A percentile compares a stretch with the other conserved stretches of the same genome.
Conservation (phyloP, 2,888 invertebrate genomes). For the Rosalia funebris region DNA sequence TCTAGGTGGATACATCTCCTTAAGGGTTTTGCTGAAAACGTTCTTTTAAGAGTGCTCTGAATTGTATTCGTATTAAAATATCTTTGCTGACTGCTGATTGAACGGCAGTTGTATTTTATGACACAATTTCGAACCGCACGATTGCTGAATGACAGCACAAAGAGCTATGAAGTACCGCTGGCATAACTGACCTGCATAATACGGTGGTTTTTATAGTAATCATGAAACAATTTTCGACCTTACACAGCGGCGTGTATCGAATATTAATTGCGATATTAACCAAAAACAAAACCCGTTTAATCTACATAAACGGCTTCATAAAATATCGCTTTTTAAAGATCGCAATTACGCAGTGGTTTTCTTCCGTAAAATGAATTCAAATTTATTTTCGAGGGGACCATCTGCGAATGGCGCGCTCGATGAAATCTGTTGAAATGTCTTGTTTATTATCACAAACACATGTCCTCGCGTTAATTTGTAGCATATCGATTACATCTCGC, state of each 20-base stretch:
- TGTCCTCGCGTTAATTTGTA: slow-evolving; percentile 47
- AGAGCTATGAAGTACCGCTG: background rate
- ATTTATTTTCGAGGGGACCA: slow-evolving; percentile 50
- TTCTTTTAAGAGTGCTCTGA: too few relatives aligned
- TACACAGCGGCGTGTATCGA: slow-evolving; percentile 29
- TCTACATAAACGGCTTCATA: slow-evolving; percentile 50
- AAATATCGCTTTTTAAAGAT: slow-evolving; percentile 57
- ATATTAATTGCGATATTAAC: slow-evolving; percentile 35
- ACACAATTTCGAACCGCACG: background rate
- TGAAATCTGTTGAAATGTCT: slow-evolving; percentile 57
- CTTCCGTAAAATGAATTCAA: slow-evolving; percentile 56
- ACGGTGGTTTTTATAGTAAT: slow-evolving; percentile 31
- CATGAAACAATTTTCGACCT: slow-evolving; percentile 34
- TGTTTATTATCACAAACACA: slow-evolving; percentile 52
- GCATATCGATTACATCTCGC: slow-evolving; percentile 33
- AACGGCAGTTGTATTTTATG: background rate
- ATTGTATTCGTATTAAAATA: too few relatives aligned
- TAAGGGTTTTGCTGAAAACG: background rate
- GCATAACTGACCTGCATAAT: slow-evolving; percentile 33
- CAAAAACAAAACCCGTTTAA: slow-evolving; percentile 44
- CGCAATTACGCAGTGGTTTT: slow-evolving; percentile 52
- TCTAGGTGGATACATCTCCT: too few relatives aligned
- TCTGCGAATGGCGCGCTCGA: slow-evolving; percentile 53
- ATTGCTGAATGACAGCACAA: background rate
- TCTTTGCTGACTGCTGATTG: too few relatives aligned